These are phyloP conservation scores for Sternarchorhynchus goeldii DNA, from an alignment of 2,797 vertebrate species.

Conservation along the genomic window DNA sequence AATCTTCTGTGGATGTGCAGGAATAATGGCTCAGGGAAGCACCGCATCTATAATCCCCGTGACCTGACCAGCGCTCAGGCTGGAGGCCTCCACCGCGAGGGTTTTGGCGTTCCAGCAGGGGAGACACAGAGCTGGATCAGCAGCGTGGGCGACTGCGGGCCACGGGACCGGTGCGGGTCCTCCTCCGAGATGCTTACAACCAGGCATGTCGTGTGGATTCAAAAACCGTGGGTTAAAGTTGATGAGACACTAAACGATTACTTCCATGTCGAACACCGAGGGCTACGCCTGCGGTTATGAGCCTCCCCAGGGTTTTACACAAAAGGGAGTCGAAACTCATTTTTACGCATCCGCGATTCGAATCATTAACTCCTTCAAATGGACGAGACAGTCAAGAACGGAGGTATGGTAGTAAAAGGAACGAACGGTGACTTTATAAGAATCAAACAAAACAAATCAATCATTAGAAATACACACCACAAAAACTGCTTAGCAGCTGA, in stretches of 20 bases:
- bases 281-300: constrained; percentile 13
- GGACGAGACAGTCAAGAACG: background rate
- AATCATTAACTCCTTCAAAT: background rate
- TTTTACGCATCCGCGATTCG: background rate
- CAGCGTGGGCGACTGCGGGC: constrained; percentile 32
- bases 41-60: constrained; percentile 23
- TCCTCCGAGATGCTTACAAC: constrained; percentile 23
- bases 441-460: constrained; percentile 11
- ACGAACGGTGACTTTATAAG: constrained; percentile 8
- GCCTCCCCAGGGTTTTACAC: background rate
- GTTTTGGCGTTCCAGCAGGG: constrained; percentile 17
- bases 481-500: constrained; percentile 10
- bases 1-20: constrained; percentile 29
- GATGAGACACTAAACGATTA: constrained; percentile 25
- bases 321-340: constrained; percentile 24
- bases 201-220: constrained; percentile 15
- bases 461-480: background rate
- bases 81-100: background rate
- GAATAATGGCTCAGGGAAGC: constrained; percentile 11
- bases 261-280: constrained; percentile 25
- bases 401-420: constrained; percentile 5
- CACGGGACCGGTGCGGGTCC: constrained; percentile 13
- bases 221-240: constrained; percentile 18
- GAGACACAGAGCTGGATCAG: constrained; percentile 22
- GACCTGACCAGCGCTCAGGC: background rate